These are phyloP conservation scores for Serranus cabrilla DNA, from an alignment of 2,797 vertebrate species.

Conservation along the genomic window DNA sequence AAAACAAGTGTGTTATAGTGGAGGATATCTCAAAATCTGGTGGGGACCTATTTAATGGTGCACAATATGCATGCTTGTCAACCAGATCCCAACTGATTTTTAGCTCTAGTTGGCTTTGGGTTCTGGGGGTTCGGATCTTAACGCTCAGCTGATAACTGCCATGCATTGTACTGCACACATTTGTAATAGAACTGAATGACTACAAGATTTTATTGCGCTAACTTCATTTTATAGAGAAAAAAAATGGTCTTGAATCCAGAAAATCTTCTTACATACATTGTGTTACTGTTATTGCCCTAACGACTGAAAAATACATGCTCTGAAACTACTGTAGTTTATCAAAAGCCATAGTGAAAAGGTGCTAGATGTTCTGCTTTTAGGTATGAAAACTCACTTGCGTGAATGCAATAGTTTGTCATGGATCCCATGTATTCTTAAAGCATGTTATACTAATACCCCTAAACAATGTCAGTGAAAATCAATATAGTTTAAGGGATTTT, in stretches of 20 bases:
- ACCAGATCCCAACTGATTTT: slow-evolving; percentile 92
- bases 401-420: slow-evolving; percentile 91
- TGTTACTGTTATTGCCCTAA: slow-evolving; percentile 87
- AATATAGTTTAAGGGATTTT: slow-evolving; percentile 83
- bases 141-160: slow-evolving; percentile 99
- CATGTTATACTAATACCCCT: slow-evolving; percentile 87
- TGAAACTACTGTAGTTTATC: slow-evolving; percentile 89
- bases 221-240: slow-evolving; percentile 81
- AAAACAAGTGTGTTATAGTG: slow-evolving; percentile 80
- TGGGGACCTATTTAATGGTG: slow-evolving; percentile 91
- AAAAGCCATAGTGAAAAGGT: slow-evolving; percentile 92
- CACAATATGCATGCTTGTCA: slow-evolving; percentile 96
- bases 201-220: slow-evolving; percentile 90
- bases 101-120: slow-evolving; percentile 92
- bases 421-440: slow-evolving; percentile 87
- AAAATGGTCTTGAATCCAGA: slow-evolving; percentile 75
- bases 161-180: slow-evolving; percentile 96
- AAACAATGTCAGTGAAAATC: slow-evolving; percentile 82
- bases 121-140: slow-evolving; percentile 90
- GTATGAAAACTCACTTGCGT: slow-evolving; percentile 88
- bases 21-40: slow-evolving; percentile 83
- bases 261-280: slow-evolving; percentile 80
- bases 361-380: slow-evolving; percentile 91
- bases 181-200: slow-evolving; percentile 90
- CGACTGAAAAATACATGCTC: slow-evolving; percentile 87